Evolutionary conservation across 2,888 invertebrate species (phyloP).

Genomic region (Phaedon cochleariae): DNA sequence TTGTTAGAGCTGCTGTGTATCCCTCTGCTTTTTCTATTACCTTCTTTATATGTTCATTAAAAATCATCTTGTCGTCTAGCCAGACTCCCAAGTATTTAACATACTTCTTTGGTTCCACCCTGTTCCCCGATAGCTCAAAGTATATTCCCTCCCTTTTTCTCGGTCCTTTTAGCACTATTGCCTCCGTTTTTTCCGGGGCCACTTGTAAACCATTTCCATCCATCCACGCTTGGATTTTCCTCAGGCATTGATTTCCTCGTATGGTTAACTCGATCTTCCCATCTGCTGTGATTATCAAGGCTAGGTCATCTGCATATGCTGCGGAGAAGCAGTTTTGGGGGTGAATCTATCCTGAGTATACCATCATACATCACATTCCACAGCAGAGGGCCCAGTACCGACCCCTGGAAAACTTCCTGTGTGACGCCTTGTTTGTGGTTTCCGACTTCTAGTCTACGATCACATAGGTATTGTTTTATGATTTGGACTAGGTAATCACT

Average conservation of each 20-base stretch:
- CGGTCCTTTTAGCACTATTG: conserved; percentile 21
- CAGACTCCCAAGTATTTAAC: conserved; percentile 19
- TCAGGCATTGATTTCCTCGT: neutral
- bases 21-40: neutral
- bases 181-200: conserved; percentile 26
- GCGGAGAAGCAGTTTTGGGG: neutral
- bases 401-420: conserved; percentile 7
- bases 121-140: neutral
- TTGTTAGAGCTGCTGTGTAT: neutral
- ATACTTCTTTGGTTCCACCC: neutral
- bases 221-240: conserved; percentile 19
- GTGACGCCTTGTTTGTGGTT: neutral
- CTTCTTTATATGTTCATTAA: neutral
- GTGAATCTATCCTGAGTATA: neutral
- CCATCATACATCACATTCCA: conserved; percentile 13
- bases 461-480: neutral
- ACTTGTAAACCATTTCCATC: conserved; percentile 11
- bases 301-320: conserved; percentile 9
- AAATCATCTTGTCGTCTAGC: conserved; percentile 14
- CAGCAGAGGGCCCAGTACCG: conserved; percentile 3
- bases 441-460: neutral
- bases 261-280: conserved; percentile 1
- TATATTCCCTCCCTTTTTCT: conserved; percentile 6
- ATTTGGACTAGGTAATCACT: neutral
- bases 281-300: conserved; percentile 9